These are phyloP conservation scores for Embiotoca jacksoni DNA, from an alignment of 2,113 vertebrate species.

Conservation along the genomic window DNA sequence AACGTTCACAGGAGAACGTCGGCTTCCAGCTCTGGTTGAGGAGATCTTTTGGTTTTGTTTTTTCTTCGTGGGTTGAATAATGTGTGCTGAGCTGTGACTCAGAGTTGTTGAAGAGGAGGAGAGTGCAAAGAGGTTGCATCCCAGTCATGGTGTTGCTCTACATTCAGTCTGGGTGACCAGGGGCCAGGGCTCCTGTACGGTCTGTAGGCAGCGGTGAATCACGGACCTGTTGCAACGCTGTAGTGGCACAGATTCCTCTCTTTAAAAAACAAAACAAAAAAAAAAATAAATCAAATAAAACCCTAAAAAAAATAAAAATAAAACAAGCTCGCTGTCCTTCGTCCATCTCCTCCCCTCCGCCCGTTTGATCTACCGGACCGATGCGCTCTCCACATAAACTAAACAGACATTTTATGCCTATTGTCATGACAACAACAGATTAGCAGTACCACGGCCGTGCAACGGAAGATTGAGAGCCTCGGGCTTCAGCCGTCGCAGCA, in stretches of 20 bases:
- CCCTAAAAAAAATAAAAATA: background rate
- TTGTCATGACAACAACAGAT: slow-evolving; percentile 61
- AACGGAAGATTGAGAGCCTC: background rate
- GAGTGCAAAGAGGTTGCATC: slow-evolving; percentile 73
- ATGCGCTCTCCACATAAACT: slow-evolving; percentile 21
- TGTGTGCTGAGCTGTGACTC: slow-evolving; percentile 74
- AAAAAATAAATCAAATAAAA: too few relatives aligned
- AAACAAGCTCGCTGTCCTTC: background rate
- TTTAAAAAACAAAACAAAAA: background rate
- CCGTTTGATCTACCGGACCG: slow-evolving; percentile 25
- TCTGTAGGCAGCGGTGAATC: slow-evolving; percentile 66
- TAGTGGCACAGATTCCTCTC: slow-evolving; percentile 55
- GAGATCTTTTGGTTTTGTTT: slow-evolving; percentile 32
- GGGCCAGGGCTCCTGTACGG: slow-evolving; percentile 53
- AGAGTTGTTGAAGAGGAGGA: slow-evolving; percentile 78
- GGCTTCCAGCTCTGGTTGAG: slow-evolving; percentile 39
- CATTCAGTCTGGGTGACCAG: slow-evolving; percentile 71
- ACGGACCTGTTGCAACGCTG: slow-evolving; percentile 63
- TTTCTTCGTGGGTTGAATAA: slow-evolving; percentile 66
- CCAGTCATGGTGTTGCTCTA: slow-evolving; percentile 75
- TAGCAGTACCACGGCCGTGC: slow-evolving; percentile 15
- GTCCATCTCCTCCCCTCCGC: slow-evolving; percentile 7
- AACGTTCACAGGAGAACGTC: slow-evolving; percentile 31
- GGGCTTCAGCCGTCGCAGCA: background rate
- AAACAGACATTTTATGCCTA: background rate